Conservation (phyloP, 2,797 vertebrate species). For the Xenentodon cancila region DNA sequence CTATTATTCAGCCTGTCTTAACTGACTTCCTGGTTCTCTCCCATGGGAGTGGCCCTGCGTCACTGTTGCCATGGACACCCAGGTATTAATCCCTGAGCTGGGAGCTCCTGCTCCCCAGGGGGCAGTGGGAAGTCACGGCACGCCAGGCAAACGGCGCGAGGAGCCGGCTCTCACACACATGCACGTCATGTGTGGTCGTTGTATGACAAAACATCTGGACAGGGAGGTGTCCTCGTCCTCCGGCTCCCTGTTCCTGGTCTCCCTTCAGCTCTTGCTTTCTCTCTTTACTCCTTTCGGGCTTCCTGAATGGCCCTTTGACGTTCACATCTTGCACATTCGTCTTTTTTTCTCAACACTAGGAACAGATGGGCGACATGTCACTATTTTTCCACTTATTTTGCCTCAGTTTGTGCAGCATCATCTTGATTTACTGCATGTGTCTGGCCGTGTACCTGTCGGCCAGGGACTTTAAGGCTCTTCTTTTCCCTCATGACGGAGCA, state of each 20-base stretch:
- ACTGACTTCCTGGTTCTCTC: slow-evolving; percentile 62
- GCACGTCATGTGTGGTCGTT: not conserved
- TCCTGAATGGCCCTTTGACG: no score
- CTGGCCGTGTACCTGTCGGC: no score
- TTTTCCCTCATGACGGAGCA: no score
- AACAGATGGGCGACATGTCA: no score
- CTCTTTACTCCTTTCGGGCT: not conserved
- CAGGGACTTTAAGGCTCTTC: no score
- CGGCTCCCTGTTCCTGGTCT: not conserved
- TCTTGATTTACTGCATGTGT: slow-evolving; percentile 38
- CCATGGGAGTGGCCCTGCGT: slow-evolving; percentile 51
- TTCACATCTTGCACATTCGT: no score
- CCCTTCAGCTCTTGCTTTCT: not conserved
- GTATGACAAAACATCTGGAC: not conserved
- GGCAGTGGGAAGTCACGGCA: slow-evolving; percentile 36
- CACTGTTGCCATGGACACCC: slow-evolving; percentile 71
- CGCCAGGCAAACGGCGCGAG: slow-evolving; percentile 16
- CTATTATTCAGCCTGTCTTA: slow-evolving; percentile 6
- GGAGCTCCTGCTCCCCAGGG: slow-evolving; percentile 28
- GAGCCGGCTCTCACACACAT: slow-evolving; percentile 1
- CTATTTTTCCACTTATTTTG: no score
- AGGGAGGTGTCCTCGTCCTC: not conserved
- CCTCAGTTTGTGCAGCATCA: not conserved
- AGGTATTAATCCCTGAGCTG: slow-evolving; percentile 65
- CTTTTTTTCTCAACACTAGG: no score